These are phyloP conservation scores for Deilephila porcellus DNA, from an alignment of 2,888 invertebrate species.

Conservation along the genomic window DNA sequence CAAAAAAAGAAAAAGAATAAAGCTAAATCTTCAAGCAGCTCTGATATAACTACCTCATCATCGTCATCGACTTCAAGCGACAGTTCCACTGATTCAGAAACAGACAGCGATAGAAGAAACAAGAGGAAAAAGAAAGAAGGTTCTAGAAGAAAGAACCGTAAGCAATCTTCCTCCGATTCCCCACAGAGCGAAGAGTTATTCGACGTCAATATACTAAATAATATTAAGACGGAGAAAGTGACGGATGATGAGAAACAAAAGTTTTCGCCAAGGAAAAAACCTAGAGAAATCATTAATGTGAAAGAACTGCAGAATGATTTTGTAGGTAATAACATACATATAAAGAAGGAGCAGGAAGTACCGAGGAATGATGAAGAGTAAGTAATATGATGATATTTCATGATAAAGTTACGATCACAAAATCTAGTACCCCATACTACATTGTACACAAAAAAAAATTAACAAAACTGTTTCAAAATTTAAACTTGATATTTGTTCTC, in stretches of 20 bases:
- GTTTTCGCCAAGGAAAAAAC: conserved; percentile 68
- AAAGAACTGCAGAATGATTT: conserved; percentile 79
- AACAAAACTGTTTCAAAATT: no score
- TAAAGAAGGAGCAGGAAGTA: conserved; percentile 66
- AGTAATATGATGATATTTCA: neutral
- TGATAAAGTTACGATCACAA: no score
- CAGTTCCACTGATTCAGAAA: conserved; percentile 45
- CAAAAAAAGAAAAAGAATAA: conserved; percentile 66
- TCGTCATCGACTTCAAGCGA: conserved; percentile 44
- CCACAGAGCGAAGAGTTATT: conserved; percentile 68
- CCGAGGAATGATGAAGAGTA: conserved; percentile 29
- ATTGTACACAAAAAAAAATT: no score
- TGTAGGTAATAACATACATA: conserved; percentile 69
- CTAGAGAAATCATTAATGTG: conserved; percentile 75
- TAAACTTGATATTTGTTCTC: no score
- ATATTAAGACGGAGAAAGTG: conserved; percentile 75
- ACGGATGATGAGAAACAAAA: conserved; percentile 73
- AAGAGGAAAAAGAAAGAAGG: conserved; percentile 50
- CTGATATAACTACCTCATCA: conserved; percentile 38
- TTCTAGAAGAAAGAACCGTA: conserved; percentile 57
- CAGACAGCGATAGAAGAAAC: conserved; percentile 45
- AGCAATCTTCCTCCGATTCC: conserved; percentile 61
- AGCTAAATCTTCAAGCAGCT: conserved; percentile 63
- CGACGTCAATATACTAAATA: conserved; percentile 74
- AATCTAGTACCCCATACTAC: no score